Conservation (phyloP, 2,797 vertebrate genomes). For the Acipenser ruthenus region DNA sequence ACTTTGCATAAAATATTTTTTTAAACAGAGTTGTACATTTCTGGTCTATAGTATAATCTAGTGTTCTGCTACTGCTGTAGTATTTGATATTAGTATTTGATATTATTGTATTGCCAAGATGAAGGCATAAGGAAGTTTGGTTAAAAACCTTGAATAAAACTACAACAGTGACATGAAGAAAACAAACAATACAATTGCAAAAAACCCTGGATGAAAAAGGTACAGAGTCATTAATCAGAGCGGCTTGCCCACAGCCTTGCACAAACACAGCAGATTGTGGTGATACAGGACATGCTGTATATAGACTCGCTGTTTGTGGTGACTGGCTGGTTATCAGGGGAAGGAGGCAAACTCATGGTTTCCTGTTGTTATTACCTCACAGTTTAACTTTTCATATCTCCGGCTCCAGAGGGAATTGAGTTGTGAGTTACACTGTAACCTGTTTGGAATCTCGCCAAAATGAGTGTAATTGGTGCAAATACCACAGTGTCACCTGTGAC, state of each 20-base stretch:
- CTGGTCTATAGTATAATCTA: too few species aligned
- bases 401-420: background rate
- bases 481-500: conserved; percentile 12
- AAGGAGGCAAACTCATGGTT: conserved; percentile 1
- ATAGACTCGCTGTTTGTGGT: conserved; percentile 12
- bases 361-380: conserved; percentile 11
- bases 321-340: background rate
- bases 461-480: conserved; percentile 8
- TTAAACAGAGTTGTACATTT: too few species aligned
- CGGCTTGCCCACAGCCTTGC: background rate
- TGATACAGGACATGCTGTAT: background rate
- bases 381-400: background rate
- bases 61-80: too few species aligned
- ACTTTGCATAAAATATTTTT: too few species aligned
- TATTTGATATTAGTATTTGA: too few species aligned
- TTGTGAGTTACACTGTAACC: background rate
- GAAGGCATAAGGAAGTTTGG: too few species aligned
- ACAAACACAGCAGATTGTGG: background rate
- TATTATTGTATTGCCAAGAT: too few species aligned
- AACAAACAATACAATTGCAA: too few species aligned
- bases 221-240: too few species aligned
- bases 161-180: too few species aligned
- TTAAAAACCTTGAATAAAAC: too few species aligned
- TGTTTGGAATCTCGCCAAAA: background rate
- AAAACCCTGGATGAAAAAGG: too few species aligned